Conservation (phyloP, 2,888 invertebrate genomes). For the Tanypteryx hageni region DNA sequence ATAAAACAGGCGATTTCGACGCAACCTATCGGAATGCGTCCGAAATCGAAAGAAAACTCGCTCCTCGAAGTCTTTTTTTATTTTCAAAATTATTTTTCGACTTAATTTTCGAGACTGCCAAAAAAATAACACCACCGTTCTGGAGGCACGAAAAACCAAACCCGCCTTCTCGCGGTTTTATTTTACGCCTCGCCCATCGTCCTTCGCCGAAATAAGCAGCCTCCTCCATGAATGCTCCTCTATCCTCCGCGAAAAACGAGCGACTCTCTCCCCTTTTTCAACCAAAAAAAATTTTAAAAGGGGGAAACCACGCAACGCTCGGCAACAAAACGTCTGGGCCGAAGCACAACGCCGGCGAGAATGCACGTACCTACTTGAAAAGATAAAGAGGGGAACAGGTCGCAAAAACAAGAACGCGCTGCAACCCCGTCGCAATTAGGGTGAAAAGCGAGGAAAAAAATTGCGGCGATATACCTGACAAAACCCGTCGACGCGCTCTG, state of each 20-base stretch:
- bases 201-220: slow-evolving; percentile 31
- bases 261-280: neutral
- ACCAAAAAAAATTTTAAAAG: neutral
- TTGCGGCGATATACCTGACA: neutral
- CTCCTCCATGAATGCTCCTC: neutral
- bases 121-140: neutral
- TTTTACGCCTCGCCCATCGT: neutral
- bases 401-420: neutral
- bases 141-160: neutral
- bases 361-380: no score
- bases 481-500: neutral
- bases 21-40: no score
- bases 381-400: neutral
- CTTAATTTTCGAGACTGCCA: no score
- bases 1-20: no score
- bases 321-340: slow-evolving; percentile 6
- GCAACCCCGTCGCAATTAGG: no score
- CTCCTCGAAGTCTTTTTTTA: no score
- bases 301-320: neutral
- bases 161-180: neutral
- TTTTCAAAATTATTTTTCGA: no score
- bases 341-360: no score
- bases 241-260: neutral
- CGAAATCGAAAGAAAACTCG: no score
- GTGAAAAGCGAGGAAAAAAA: neutral